Conservation (phyloP, 2,113 vertebrate genomes). For the Anthoscopus minutus region DNA sequence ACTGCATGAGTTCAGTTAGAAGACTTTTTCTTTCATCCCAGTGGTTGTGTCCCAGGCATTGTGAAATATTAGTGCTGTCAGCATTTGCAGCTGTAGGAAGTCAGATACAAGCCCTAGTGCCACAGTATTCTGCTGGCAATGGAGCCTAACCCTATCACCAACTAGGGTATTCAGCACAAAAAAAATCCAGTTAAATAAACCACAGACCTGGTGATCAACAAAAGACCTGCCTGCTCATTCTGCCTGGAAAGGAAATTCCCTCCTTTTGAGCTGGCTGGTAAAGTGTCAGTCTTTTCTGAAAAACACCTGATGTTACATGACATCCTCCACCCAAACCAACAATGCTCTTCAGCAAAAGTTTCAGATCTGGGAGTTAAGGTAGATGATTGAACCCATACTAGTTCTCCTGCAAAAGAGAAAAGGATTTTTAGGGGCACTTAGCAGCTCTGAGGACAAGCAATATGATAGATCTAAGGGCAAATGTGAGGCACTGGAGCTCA, state of each 20-base stretch:
- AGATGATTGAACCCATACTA: background rate
- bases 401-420: background rate
- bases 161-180: background rate
- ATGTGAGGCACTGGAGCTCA: accelerated
- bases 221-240: background rate
- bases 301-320: background rate
- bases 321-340: background rate
- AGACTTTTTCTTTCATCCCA: background rate
- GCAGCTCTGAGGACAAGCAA: accelerated
- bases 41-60: background rate
- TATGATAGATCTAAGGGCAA: background rate
- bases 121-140: background rate
- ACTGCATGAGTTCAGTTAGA: background rate
- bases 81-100: conserved; percentile 23
- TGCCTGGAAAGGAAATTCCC: conserved; percentile 1
- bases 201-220: background rate
- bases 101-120: conserved; percentile 9
- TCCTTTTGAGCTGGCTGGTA: background rate
- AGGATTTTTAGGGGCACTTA: background rate
- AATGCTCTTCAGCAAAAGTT: background rate
- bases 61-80: conserved; percentile 11
- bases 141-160: background rate
- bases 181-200: background rate
- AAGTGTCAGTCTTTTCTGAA: background rate
- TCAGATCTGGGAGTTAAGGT: background rate